A percentile compares a stretch with the other conserved stretches of the same genome.
Conservation (phyloP, 2,888 invertebrate species). For the Agriotes lineatus region DNA sequence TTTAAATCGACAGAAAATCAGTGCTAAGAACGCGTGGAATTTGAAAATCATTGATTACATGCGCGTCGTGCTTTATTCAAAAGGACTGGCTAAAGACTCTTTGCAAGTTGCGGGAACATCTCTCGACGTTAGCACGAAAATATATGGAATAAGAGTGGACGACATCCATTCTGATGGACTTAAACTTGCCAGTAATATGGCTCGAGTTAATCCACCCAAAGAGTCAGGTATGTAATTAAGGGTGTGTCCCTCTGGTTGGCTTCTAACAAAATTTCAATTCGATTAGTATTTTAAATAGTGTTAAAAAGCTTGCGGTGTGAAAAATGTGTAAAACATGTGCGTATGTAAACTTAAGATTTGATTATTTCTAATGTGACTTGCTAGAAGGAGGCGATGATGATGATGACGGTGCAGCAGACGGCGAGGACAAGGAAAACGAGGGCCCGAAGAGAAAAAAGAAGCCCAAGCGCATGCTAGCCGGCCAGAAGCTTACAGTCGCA, state of each 20-base stretch:
- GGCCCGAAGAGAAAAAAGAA: constrained; percentile 51
- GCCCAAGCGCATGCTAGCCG: constrained; percentile 42
- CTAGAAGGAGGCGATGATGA: constrained; percentile 46
- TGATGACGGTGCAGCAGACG: constrained; percentile 33
- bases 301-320: too few species aligned
- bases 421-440: constrained; percentile 46
- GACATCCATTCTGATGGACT: constrained; percentile 84
- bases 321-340: background rate
- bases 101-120: constrained; percentile 87
- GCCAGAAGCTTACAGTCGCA: constrained; percentile 52
- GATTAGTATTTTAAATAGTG: too few species aligned
- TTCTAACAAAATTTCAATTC: too few species aligned
- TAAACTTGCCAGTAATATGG: constrained; percentile 80
- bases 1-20: constrained; percentile 78
- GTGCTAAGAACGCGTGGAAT: constrained; percentile 89
- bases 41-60: constrained; percentile 89
- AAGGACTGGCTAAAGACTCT: constrained; percentile 77
- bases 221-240: constrained; percentile 30
- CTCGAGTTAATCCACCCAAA: constrained; percentile 45
- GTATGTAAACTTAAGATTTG: background rate
- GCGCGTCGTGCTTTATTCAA: constrained; percentile 76
- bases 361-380: constrained; percentile 48
- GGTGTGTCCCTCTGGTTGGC: too few species aligned
- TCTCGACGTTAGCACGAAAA: constrained; percentile 89
- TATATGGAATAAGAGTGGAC: constrained; percentile 90